These are phyloP conservation scores for Crax fasciolata DNA, from an alignment of 2,797 vertebrate species.

Conservation along the genomic window DNA sequence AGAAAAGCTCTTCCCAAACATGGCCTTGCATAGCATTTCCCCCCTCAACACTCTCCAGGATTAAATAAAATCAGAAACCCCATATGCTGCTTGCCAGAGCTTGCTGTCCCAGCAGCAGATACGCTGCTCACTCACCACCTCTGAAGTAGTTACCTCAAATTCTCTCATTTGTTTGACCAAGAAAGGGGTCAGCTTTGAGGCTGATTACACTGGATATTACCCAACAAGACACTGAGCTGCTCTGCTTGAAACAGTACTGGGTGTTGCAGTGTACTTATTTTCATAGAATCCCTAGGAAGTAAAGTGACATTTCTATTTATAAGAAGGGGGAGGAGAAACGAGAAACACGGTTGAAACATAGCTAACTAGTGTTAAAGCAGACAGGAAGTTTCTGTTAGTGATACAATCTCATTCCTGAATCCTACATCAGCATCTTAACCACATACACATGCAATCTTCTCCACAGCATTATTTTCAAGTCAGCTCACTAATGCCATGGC, in stretches of 20 bases:
- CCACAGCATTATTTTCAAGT: not conserved
- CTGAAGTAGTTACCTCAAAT: not conserved
- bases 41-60: not conserved
- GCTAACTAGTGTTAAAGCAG: not conserved
- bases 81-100: not conserved
- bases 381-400: not conserved
- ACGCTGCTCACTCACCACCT: not conserved
- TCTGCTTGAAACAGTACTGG: not conserved
- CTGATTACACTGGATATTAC: not conserved
- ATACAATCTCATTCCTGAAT: not conserved
- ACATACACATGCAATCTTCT: not conserved
- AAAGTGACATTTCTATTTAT: not conserved
- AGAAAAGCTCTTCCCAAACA: not conserved
- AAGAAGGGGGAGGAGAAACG: not conserved
- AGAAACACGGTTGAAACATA: not conserved
- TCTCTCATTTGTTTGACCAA: not conserved
- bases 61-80: not conserved
- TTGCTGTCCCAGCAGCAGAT: not conserved
- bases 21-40: not conserved
- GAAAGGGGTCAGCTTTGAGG: not conserved
- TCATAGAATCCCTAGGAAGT: not conserved
- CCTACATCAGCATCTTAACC: not conserved
- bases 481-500: not conserved
- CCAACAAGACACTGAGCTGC: fast-evolving
- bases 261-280: not conserved